Percentiles rank a stretch among this genome's conserved stretches.
Evolutionary conservation across 2,888 invertebrate genomes (phyloP).

Genomic region (Eurytoma adleriae): DNA sequence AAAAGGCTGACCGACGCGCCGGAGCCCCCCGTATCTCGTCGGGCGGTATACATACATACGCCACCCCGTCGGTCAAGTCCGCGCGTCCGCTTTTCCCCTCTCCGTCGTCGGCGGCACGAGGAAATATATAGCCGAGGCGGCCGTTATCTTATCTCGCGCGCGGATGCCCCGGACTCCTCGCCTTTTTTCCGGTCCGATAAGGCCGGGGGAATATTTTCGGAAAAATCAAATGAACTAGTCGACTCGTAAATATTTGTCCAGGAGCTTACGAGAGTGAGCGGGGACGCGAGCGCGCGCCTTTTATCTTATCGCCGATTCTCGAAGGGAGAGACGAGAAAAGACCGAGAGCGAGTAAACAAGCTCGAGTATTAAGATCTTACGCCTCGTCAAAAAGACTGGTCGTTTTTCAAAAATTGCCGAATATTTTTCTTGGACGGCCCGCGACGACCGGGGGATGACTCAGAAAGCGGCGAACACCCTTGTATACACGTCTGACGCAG

Average conservation of each 20-base stretch:
- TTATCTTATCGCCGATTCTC: constrained; percentile 51
- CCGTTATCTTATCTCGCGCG: constrained; percentile 43
- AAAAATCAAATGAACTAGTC: constrained; percentile 48
- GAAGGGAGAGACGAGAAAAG: constrained; percentile 1
- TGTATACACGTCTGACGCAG: too few relatives aligned
- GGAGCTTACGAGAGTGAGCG: constrained; percentile 14
- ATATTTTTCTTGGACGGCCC: too few relatives aligned
- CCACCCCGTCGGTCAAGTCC: constrained; percentile 27
- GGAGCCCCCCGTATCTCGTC: constrained; percentile 1
- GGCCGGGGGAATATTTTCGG: constrained; percentile 26
- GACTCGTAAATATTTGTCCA: constrained; percentile 50
- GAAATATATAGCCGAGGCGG: constrained; percentile 24
- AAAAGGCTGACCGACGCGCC: constrained; percentile 7
- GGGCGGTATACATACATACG: background rate
- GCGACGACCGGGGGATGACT: too few relatives aligned
- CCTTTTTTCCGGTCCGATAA: constrained; percentile 27
- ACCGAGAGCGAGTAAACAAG: constrained; percentile 27
- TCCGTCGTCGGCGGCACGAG: background rate
- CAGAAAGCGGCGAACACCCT: too few relatives aligned
- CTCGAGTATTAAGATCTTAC: constrained; percentile 39
- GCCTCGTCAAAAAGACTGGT: background rate
- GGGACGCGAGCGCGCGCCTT: background rate
- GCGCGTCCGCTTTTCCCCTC: background rate
- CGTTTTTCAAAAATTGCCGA: too few relatives aligned
- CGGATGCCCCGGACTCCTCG: constrained; percentile 8